phyloP scores from a whole-genome alignment of 2,888 invertebrate genomes.

The Lepidocyrtinus sp. region DNA sequence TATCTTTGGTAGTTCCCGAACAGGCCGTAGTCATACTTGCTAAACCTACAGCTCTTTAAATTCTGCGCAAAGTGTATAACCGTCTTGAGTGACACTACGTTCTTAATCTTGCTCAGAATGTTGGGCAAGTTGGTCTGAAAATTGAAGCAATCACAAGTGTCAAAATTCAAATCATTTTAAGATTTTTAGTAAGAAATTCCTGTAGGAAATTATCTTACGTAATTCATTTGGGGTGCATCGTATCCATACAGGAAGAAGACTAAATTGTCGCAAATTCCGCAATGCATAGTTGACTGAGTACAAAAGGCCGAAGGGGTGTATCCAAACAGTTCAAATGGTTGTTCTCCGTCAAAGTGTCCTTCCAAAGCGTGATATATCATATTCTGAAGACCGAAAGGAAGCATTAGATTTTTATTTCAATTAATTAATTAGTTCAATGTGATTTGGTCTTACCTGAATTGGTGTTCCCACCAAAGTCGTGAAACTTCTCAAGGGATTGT shows the following conservation, averaged over 20 bases:
- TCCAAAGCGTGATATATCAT: constrained; percentile 23
- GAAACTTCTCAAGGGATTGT: constrained; percentile 30
- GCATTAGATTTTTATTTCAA: too few species aligned
- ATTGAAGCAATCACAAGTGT: too few species aligned
- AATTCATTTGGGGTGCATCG: constrained; percentile 39
- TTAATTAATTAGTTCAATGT: too few species aligned
- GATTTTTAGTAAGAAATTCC: neutral
- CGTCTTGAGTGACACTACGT: constrained; percentile 18
- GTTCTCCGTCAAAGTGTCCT: constrained; percentile 40
- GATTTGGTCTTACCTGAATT: constrained; percentile 25
- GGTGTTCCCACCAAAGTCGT: constrained; percentile 40
- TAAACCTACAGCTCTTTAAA: constrained; percentile 31
- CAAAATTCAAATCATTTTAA: neutral
- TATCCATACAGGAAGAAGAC: constrained; percentile 24
- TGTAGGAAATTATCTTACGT: constrained; percentile 4
- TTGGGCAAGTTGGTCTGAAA: constrained; percentile 45
- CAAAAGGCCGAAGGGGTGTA: constrained; percentile 21
- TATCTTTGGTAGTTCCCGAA: constrained; percentile 34
- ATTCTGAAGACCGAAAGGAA: constrained; percentile 12
- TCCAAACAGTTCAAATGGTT: neutral
- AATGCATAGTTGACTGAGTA: constrained; percentile 8
- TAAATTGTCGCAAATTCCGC: constrained; percentile 44
- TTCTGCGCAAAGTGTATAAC: constrained; percentile 45
- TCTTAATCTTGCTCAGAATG: constrained; percentile 36
- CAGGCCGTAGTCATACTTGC: constrained; percentile 37